phyloP scores from a whole-genome alignment of 2,888 invertebrate species.

The Synergus laeviventris region DNA sequence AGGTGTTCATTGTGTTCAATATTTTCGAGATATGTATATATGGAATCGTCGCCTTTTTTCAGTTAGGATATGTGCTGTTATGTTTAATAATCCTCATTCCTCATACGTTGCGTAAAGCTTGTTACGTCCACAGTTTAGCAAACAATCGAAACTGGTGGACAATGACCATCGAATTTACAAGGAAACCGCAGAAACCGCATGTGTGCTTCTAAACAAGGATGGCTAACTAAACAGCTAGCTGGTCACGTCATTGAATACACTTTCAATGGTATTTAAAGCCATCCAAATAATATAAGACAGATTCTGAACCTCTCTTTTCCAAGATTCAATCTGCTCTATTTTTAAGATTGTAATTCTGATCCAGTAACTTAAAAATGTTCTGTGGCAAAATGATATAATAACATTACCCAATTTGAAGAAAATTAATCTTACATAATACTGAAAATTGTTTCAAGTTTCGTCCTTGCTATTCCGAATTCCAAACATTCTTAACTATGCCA shows the following conservation, averaged over 20 bases:
- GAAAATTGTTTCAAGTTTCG: neutral
- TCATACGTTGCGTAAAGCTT: too few species aligned
- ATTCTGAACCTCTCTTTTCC: too few species aligned
- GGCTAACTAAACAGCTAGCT: neutral
- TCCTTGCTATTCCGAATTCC: constrained; percentile 7
- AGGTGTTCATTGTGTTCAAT: too few species aligned
- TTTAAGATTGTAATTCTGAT: too few species aligned
- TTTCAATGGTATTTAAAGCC: too few species aligned
- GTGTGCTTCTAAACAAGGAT: neutral
- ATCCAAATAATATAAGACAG: too few species aligned
- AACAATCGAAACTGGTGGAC: neutral
- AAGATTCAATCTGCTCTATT: too few species aligned
- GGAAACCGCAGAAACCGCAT: neutral
- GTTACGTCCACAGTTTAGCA: neutral
- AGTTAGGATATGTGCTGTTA: neutral
- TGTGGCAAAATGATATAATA: too few species aligned
- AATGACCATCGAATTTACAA: neutral
- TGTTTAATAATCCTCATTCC: neutral
- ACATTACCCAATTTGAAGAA: neutral
- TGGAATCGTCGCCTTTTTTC: neutral
- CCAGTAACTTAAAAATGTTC: too few species aligned
- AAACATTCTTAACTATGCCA: constrained; percentile 21
- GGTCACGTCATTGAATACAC: neutral
- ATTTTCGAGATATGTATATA: too few species aligned
- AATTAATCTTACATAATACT: neutral